These are phyloP conservation scores for Pao palembangensis DNA, from an alignment of 2,113 vertebrate species.

Conservation along the genomic window DNA sequence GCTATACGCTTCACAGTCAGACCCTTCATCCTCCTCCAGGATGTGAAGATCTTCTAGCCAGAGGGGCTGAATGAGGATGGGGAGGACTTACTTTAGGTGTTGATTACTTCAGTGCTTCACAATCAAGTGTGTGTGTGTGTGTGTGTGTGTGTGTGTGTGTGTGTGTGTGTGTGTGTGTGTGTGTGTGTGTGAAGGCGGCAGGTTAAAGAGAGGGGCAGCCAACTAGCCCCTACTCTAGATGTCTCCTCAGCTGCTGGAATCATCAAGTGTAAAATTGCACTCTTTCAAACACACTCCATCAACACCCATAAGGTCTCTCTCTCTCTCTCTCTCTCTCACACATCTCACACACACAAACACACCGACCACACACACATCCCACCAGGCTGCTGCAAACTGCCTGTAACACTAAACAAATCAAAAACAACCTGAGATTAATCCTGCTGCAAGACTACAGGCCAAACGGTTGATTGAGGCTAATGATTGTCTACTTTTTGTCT, in stretches of 20 bases:
- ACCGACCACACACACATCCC: too few relatives aligned
- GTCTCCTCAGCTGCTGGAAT: constrained; percentile 45
- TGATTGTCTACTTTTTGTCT: constrained; percentile 8
- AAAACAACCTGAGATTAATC: neutral
- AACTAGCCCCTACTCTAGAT: constrained; percentile 36
- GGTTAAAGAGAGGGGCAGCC: constrained; percentile 51
- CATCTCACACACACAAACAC: too few relatives aligned
- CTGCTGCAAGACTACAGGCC: neutral
- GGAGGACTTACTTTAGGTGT: constrained; percentile 60
- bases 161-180: constrained; percentile 3
- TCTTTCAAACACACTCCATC: constrained; percentile 49
- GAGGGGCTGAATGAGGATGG: constrained; percentile 46
- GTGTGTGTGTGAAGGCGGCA: constrained; percentile 12
- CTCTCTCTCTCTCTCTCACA: constrained; percentile 5
- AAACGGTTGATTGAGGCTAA: constrained; percentile 2
- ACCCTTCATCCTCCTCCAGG: constrained; percentile 33
- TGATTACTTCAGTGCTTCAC: constrained; percentile 69
- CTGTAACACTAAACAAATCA: constrained; percentile 1
- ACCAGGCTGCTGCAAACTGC: neutral
- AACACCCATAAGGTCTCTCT: constrained; percentile 33
- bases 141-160: constrained; percentile 12
- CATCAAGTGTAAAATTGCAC: constrained; percentile 65
- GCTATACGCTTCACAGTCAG: constrained; percentile 13
- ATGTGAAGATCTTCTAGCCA: constrained; percentile 54
- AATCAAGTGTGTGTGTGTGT: constrained; percentile 48